These are phyloP conservation scores for Malacosoma neustria DNA, from an alignment of 2,888 invertebrate species.

Conservation along the genomic window DNA sequence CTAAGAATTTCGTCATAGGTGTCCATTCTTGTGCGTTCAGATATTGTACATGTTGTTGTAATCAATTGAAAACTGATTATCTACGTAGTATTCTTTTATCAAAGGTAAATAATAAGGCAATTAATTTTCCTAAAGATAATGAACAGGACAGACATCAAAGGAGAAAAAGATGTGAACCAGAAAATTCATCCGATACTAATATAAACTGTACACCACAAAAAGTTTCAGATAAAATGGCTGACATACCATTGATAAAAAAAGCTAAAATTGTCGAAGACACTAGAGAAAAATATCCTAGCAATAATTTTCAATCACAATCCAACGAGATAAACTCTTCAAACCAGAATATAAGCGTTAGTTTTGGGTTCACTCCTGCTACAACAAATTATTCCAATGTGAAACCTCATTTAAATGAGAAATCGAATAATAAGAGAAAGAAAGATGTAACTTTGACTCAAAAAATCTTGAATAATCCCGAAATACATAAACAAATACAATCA, in stretches of 20 bases:
- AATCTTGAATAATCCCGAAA: background rate
- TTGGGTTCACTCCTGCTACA: background rate
- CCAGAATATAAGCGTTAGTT: background rate
- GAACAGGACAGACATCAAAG: too few relatives aligned
- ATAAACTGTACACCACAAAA: background rate
- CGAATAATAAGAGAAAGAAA: too few relatives aligned
- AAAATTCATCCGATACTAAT: background rate
- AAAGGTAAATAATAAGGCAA: too few relatives aligned
- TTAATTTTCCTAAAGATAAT: too few relatives aligned
- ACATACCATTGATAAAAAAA: background rate
- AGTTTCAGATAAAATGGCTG: background rate
- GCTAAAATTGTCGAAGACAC: background rate
- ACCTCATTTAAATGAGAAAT: too few relatives aligned
- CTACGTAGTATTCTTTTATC: too few relatives aligned
- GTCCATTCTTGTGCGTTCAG: constrained; percentile 14
- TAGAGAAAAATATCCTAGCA: too few relatives aligned
- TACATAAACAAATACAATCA: background rate
- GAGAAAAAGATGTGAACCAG: background rate
- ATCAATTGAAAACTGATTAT: constrained; percentile 5
- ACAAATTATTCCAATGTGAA: too few relatives aligned
- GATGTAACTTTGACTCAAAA: too few relatives aligned
- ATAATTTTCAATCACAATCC: background rate
- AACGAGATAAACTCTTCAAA: background rate
- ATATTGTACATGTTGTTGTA: constrained; percentile 23
- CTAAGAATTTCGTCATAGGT: background rate